phyloP scores from a whole-genome alignment of 2,888 invertebrate species.

The Cantharis flavilabris region DNA sequence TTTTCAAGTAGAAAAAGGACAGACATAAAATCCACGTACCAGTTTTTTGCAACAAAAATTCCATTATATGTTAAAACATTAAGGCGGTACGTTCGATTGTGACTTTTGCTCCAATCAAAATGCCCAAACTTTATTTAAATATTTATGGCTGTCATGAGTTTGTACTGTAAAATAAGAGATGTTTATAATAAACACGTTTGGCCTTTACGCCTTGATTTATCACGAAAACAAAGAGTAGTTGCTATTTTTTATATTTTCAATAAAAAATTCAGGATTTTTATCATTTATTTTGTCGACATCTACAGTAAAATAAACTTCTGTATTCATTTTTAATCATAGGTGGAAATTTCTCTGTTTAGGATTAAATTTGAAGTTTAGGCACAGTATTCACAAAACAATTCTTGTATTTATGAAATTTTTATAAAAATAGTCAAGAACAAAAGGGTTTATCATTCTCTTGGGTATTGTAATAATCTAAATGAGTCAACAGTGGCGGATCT shows the following conservation, averaged over 20 bases:
- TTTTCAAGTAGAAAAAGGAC: conserved; percentile 4
- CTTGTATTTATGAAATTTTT: too few relatives aligned
- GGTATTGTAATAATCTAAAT: too few relatives aligned
- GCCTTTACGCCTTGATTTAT: neutral
- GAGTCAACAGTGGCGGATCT: too few relatives aligned
- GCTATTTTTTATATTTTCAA: neutral
- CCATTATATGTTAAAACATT: conserved; percentile 33
- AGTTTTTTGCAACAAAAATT: conserved; percentile 17
- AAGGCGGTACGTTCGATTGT: conserved; percentile 36
- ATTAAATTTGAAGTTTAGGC: too few relatives aligned
- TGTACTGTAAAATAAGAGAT: neutral
- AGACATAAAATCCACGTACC: neutral
- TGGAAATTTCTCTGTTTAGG: too few relatives aligned
- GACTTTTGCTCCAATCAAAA: conserved; percentile 31
- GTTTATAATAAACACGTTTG: neutral
- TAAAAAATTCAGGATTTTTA: neutral
- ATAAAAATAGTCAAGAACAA: too few relatives aligned
- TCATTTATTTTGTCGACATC: too few relatives aligned
- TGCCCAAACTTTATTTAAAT: conserved; percentile 22
- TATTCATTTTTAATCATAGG: too few relatives aligned
- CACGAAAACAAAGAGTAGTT: neutral
- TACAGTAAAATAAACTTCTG: too few relatives aligned
- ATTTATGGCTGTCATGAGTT: conserved; percentile 21
- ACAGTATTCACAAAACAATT: too few relatives aligned
- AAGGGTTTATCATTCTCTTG: too few relatives aligned